Evolutionary conservation across 1,140 invertebrate species (phyloP), one percentile per base, ranked within the genome.

Genomic region (Protaetia brevitarsis): DNA sequence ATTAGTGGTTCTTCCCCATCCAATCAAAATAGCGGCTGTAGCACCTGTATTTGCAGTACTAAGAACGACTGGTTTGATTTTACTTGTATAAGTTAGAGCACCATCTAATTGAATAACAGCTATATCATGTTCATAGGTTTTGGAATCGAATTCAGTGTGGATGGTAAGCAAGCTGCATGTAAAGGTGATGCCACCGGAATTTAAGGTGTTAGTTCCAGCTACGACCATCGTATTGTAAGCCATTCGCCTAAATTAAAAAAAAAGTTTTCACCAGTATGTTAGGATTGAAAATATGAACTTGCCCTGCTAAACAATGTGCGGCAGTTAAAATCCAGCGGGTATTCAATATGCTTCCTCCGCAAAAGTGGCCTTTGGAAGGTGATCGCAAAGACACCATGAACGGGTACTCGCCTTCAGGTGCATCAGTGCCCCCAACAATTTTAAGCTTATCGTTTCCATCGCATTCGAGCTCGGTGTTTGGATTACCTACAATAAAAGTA

Each of bases 341-440:
- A 7, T 65, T 59, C 30, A 65, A 29, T 11, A 65, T 3, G 16
- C 56, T 59, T 13, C 64, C 64, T 26, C 64, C 64, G 36, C 64
- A 65, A 11, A 68, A 58, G 59, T 72, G 69, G 23, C 61, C 29
- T 19, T 19, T 34, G 16, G 7, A 2, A 3, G 2, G 4, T 7
- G 11, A 31, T 68, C 77, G 73, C 11, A 82, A 73, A 29, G 81
- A 81, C 13, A 81, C 76, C 64, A 79, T 79, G 65, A 79, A 81
- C 41, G 80, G 80, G n/a, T 76, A 75, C n/a, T 64, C 71, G n/a
- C 75, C 79, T 7, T 69, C 69, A 8, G 72, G 29, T 3, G 80
- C 80, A 28, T 74, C 75, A 3, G 51, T n/a, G 13, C 82, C 82
- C 5, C 82, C 82, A n/a, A n/a, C n/a, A n/a, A n/a, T n/a, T n/a